These are phyloP conservation scores for Platyscapa corneri DNA, from an alignment of 1,140 invertebrate genomes.

Conservation along the genomic window DNA sequence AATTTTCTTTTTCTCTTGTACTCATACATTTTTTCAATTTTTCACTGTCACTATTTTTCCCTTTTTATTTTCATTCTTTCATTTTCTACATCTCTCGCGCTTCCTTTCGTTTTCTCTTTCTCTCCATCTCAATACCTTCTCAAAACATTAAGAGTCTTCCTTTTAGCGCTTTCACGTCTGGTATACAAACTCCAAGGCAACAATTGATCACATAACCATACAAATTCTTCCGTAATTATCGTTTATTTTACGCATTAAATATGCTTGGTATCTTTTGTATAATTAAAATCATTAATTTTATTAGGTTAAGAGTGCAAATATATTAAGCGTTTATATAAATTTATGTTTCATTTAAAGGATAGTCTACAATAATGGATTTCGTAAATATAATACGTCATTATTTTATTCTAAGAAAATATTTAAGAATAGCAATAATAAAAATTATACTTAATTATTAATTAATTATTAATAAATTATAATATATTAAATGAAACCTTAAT, in stretches of 20 bases:
- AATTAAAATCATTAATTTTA: too few relatives aligned
- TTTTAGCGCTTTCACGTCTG: constrained; percentile 40
- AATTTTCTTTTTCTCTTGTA: constrained; percentile 33
- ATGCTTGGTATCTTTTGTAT: too few relatives aligned
- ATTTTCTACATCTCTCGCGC: background rate
- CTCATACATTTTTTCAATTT: background rate
- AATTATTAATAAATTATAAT: too few relatives aligned
- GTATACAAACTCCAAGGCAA: constrained; percentile 4
- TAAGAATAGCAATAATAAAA: background rate
- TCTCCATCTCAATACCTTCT: constrained; percentile 23
- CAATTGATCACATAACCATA: constrained; percentile 29
- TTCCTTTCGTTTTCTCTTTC: constrained; percentile 1
- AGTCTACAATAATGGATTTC: too few relatives aligned
- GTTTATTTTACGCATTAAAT: constrained; percentile 33
- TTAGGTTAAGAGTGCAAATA: too few relatives aligned
- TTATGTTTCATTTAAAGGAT: background rate
- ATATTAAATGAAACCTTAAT: too few relatives aligned
- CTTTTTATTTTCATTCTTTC: background rate
- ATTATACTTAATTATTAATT: too few relatives aligned
- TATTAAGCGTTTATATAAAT: background rate
- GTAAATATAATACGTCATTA: too few relatives aligned
- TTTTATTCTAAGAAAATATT: background rate
- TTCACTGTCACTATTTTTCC: constrained; percentile 23
- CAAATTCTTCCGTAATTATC: constrained; percentile 13
- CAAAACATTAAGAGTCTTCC: constrained; percentile 26